phyloP scores from a whole-genome alignment of 2,797 vertebrate genomes.

The Tapera naevia region DNA sequence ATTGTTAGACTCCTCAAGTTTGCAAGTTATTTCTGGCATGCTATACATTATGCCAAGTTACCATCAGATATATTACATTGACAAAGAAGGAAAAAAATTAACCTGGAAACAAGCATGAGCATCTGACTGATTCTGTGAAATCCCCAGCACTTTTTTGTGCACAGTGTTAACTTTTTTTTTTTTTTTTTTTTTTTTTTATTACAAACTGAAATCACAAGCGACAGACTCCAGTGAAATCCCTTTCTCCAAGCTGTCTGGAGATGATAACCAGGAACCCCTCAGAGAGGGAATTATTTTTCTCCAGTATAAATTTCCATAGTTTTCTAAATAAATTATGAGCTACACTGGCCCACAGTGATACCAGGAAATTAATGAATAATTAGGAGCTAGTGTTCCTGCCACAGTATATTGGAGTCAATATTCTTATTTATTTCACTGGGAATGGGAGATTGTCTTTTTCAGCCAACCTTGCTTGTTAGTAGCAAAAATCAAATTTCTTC shows the following conservation, averaged over 20 bases:
- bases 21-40: background rate
- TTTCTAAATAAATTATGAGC: conserved; percentile 20
- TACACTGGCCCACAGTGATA: background rate
- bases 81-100: background rate
- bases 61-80: background rate
- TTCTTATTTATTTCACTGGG: background rate
- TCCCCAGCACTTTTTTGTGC: background rate
- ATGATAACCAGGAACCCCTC: background rate
- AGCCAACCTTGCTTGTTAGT: background rate
- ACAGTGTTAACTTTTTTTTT: background rate
- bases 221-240: background rate
- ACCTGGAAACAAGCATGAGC: background rate
- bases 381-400: background rate
- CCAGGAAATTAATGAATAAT: background rate
- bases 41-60: background rate
- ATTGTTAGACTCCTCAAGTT: background rate
- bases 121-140: background rate
- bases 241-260: background rate
- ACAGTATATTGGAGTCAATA: background rate
- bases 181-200: background rate
- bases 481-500: background rate
- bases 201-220: rapidly evolving
- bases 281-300: background rate
- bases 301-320: background rate
- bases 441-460: background rate